Evolutionary conservation across 2,113 vertebrate genomes (phyloP).

Genomic region (pig (Sus scrofa)): T2T-Sscrofa CM000819.6:92486501-92487000

Average conservation of each 20-base stretch:
- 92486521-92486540: neutral
- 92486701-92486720: conserved; percentile 73
- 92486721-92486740: conserved; percentile 40
- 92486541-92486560: neutral
- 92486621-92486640: conserved; percentile 52
- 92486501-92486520: neutral
- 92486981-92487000: neutral
- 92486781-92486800: conserved; percentile 68
- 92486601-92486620: conserved; percentile 70
- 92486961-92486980: neutral
- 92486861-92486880: conserved; percentile 40
- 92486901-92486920: conserved; percentile 17
- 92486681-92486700: conserved; percentile 81
- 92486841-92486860: conserved; percentile 59
- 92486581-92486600: neutral
- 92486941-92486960: conserved; percentile 42
- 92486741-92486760: conserved; percentile 74
- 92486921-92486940: conserved; percentile 24
- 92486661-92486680: conserved; percentile 53
- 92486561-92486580: neutral
- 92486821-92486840: conserved; percentile 20
- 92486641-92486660: conserved; percentile 55
- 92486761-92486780: conserved; percentile 71
- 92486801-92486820: neutral
- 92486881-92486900: conserved; percentile 4